Base-by-base conservation (phyloP, 2,113 vertebrate genomes). In the Limnothrissa miodon region DNA sequence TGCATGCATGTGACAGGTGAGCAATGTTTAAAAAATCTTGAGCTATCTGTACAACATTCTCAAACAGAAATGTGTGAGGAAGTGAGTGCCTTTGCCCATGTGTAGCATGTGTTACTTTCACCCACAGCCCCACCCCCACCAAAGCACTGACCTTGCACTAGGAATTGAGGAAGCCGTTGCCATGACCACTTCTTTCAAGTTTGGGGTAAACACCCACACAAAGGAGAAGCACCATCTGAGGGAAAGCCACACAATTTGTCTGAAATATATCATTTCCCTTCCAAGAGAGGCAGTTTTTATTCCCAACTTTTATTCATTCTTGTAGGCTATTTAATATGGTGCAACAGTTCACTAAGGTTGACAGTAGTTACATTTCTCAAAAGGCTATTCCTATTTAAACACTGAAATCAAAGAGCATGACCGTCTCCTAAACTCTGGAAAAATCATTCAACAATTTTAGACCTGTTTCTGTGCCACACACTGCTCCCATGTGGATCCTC, bases 161-260 rank as follows among this genome's bases (percentile, higher is more conserved):
- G 33, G 70, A 48, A 70, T 59, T 39, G 33, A 36, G 78, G 78
- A 85, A 86, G 78, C 39, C 66, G 83, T 90, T 80, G 44, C 87
- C 82, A 86, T 83, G 83, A 83, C 33, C 53, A 87, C 84, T 8
- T 5, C 45, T 81, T 46, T 84, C 10, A 78, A 44, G 78, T 88
- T 90, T 87, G 36, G 82, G 51, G 45, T 13, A 86, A 90, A 88
- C 86, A 88, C 59, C 82, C 80, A 29, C 39, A 84, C 56, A 80
- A 86, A 81, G 59, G 82, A 21, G 80, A 82, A 62, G 81, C 84
- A 80, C 82, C 59, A 74, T 74, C 36, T 74, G 66, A 1, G 3
- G 66, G 25, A 36, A 5, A 39, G 29, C 36, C 15, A 10, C 66
- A 74, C 66, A 74, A 74, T 17, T 29, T 15, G 1, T 5, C 11